These are phyloP conservation scores for Ptychobarbus kaznakovi DNA, from an alignment of 2,797 vertebrate genomes.

Conservation along the genomic window DNA sequence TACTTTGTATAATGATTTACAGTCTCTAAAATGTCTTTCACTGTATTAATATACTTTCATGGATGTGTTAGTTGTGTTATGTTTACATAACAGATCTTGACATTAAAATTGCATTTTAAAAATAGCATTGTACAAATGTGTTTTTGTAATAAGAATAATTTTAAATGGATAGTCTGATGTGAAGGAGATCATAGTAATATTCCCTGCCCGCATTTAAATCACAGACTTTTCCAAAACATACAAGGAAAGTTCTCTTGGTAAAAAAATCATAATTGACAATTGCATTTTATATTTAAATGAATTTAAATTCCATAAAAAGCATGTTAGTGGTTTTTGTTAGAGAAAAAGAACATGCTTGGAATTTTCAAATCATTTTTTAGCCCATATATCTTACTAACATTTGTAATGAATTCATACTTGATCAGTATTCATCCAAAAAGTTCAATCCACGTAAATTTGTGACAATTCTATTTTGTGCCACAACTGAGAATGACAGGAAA, in stretches of 20 bases:
- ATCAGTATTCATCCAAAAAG: too few relatives aligned
- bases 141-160: background rate
- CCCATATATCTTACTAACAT: too few relatives aligned
- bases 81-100: background rate
- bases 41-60: constrained; percentile 7
- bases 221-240: too few relatives aligned
- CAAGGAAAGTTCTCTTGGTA: constrained; percentile 7
- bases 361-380: too few relatives aligned
- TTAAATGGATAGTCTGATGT: background rate
- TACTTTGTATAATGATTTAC: background rate
- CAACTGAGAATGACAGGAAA: background rate
- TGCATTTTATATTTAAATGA: too few relatives aligned
- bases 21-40: background rate
- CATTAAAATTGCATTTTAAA: constrained; percentile 17
- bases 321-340: background rate
- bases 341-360: background rate
- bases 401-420: too few relatives aligned
- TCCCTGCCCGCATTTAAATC: too few relatives aligned
- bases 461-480: too few relatives aligned
- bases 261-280: too few relatives aligned
- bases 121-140: background rate
- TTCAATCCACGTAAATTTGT: too few relatives aligned
- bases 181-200: background rate
- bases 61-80: background rate
- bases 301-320: too few relatives aligned